Percentiles rank a stretch among this genome's conserved stretches.
phyloP scores from a whole-genome alignment of 2,113 vertebrate species.

The Rhombomys opimus region DNA sequence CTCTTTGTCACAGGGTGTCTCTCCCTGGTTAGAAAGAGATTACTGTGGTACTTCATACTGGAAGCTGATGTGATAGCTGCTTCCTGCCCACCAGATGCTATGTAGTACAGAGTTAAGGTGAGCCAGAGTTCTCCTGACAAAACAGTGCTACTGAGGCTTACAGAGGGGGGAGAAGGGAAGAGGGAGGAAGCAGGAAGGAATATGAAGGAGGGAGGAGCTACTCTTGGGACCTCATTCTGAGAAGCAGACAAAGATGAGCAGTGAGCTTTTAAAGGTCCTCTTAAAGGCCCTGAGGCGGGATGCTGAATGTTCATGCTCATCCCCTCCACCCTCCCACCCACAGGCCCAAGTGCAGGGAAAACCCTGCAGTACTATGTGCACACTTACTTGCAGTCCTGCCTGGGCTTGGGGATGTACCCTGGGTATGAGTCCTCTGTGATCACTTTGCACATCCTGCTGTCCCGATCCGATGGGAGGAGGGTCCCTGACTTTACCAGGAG shows the following conservation, averaged over 20 bases:
- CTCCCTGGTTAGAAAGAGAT: not conserved
- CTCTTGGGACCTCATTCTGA: not conserved
- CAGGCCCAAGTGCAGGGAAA: not conserved
- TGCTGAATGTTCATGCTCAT: not conserved
- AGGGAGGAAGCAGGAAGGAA: not conserved
- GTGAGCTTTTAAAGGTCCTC: too few species aligned
- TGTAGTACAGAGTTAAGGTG: rapidly evolving
- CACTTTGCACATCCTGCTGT: conserved; percentile 95
- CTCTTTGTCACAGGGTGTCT: not conserved
- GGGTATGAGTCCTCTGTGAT: conserved; percentile 94
- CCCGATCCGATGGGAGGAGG: conserved; percentile 95
- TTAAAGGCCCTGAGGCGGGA: not conserved
- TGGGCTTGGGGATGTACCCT: conserved; percentile 95
- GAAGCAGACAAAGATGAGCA: not conserved
- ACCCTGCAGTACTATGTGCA: too few species aligned
- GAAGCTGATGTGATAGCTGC: rapidly evolving
- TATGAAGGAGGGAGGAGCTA: too few species aligned
- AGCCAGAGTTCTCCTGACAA: not conserved
- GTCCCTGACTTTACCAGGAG: conserved; percentile 94
- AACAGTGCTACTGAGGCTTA: rapidly evolving
- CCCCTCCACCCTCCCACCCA: not conserved
- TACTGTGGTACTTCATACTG: not conserved
- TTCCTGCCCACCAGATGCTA: not conserved
- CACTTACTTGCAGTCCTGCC: conserved; percentile 96
- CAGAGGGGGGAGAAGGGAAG: not conserved